Evolutionary conservation across 2,113 vertebrate genomes (phyloP).

Genomic region (Origma solitaria): DNA sequence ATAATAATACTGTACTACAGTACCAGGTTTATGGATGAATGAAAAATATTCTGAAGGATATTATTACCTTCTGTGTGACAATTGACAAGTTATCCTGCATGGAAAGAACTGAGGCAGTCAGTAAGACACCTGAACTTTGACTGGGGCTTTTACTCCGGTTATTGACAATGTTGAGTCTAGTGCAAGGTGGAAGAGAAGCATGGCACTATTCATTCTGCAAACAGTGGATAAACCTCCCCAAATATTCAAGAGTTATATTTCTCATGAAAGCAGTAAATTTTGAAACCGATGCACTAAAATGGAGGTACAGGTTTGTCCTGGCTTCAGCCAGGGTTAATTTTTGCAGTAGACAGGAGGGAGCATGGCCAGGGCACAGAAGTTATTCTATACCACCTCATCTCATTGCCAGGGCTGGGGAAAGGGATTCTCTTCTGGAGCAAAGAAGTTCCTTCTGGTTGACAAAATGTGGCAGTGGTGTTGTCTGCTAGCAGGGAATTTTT

Average conservation of each 20-base stretch:
- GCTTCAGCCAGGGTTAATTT: background rate
- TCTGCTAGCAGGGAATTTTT: background rate
- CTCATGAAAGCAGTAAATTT: background rate
- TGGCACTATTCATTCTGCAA: fast-evolving
- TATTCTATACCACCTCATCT: background rate
- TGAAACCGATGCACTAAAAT: background rate
- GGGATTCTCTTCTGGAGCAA: background rate
- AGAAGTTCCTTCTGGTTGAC: fast-evolving
- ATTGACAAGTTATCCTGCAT: background rate
- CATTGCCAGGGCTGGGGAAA: background rate
- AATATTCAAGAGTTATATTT: background rate
- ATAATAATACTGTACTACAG: background rate
- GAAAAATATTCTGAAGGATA: background rate
- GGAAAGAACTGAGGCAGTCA: background rate
- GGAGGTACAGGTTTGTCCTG: background rate
- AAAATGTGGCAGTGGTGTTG: fast-evolving
- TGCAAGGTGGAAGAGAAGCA: background rate
- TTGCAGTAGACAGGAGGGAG: background rate
- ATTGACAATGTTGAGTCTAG: background rate
- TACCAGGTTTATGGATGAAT: background rate
- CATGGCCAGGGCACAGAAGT: background rate
- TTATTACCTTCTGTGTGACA: background rate
- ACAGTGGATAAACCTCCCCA: background rate
- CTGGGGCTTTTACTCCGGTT: background rate
- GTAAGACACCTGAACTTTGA: background rate